phyloP scores from a whole-genome alignment of 2,888 invertebrate species.

The Dasysyrphus tricinctus region DNA sequence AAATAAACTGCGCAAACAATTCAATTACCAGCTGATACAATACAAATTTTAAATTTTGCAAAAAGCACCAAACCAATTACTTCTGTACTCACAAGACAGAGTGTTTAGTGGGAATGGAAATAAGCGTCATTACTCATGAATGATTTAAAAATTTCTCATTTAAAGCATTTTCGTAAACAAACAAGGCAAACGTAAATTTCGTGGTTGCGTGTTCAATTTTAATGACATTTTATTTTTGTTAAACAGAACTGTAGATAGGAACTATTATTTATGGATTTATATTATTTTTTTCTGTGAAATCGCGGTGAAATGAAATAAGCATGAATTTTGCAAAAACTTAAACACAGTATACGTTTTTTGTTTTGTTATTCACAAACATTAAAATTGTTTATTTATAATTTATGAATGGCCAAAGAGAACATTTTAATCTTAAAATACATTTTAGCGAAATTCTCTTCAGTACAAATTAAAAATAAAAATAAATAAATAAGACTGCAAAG shows the following conservation, averaged over 20 bases:
- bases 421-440: background rate
- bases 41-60: conserved; percentile 10
- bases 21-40: background rate
- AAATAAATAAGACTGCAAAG: background rate
- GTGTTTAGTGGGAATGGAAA: background rate
- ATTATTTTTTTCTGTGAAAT: background rate
- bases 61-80: conserved; percentile 19
- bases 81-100: conserved; percentile 1
- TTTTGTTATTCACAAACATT: background rate
- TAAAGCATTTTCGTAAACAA: background rate
- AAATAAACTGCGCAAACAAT: too few relatives aligned
- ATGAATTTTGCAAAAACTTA: background rate
- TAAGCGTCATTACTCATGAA: background rate
- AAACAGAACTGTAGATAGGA: background rate
- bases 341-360: background rate
- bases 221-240: background rate
- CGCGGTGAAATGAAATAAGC: background rate
- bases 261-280: background rate
- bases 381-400: conserved; percentile 11
- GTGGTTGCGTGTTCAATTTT: conserved; percentile 16
- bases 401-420: background rate
- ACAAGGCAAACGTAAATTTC: background rate
- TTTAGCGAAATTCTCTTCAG: background rate
- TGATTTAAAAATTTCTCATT: conserved; percentile 34
- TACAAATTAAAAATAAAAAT: background rate